Evolutionary conservation across 2,888 invertebrate genomes (phyloP), one percentile per base, ranked within the genome.

Genomic region (Keiferia lycopersicella): DNA sequence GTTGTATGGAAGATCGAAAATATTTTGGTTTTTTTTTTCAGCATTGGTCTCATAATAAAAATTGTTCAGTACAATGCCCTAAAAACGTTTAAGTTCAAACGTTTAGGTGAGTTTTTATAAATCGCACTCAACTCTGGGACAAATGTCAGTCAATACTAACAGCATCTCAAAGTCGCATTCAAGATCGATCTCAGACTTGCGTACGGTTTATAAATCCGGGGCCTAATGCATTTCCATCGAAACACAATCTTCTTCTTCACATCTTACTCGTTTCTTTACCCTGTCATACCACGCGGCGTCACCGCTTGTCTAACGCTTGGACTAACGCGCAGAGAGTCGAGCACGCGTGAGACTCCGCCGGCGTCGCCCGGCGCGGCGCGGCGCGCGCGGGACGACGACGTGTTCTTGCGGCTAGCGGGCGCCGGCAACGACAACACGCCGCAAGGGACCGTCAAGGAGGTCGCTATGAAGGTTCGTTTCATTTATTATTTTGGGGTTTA

Each of bases 391-490:
- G 94, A 95, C 74, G 94, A 95, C 74, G 96, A 96, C 87, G 96
- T 96, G 68, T 96, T 96, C 86, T 94, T 95, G 67, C 87, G 96
- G 56, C 92, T 96, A 16, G 94, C 96, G 0, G 95, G 94, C 26
- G 84, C 92, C n/a, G 87, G 92, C 86, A 68, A 90, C 86, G 84
- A 84, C 64, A 80, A 77, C 68, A 76, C 82, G 62, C 83, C 84
- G 38, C 82, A 82, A 63, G 84, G 84, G 12, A 73, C 77, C 64
- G 94, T 95, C 75, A 93, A 93, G 66, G 93, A 93, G 65, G 89
- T 93, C 64, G 85, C 91, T 34, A 16, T 20, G 16, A 61, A 61
- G 61, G 61, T 61, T 16, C 16, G 61, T 61, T 7, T 14, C 10
- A 26, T 10, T 20, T 20, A 7, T 50, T 20, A 10, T n/a, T 2